Evolutionary conservation across 2,113 vertebrate genomes (phyloP).

Genomic region (Macrotus californicus): DNA sequence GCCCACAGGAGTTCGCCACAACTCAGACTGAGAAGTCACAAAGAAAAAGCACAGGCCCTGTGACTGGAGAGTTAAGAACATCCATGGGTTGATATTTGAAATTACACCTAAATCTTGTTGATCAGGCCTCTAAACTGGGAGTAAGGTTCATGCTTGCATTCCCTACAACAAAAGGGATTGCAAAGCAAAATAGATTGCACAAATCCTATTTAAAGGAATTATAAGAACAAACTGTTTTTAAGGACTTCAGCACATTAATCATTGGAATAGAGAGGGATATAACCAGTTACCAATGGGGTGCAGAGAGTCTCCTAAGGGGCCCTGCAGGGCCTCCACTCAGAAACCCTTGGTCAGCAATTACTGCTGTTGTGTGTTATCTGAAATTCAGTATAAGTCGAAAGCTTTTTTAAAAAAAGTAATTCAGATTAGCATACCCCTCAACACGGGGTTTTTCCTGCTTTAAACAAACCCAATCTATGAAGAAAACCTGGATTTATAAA

Average conservation of each 20-base stretch:
- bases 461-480: neutral
- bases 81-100: neutral
- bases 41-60: neutral
- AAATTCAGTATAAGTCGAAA: neutral
- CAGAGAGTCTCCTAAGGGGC: neutral
- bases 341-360: slow-evolving; percentile 39
- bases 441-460: neutral
- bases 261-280: slow-evolving; percentile 55
- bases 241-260: slow-evolving; percentile 18
- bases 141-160: neutral
- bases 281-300: slow-evolving; percentile 32
- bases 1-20: neutral
- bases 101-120: neutral
- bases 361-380: neutral
- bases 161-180: neutral
- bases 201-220: slow-evolving; percentile 59
- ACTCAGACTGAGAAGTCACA: neutral
- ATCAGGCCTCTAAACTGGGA: neutral
- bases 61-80: neutral
- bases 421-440: neutral
- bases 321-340: neutral
- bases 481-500: slow-evolving; percentile 22
- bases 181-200: slow-evolving; percentile 16
- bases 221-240: slow-evolving; percentile 50
- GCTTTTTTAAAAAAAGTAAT: neutral